Evolutionary conservation across 2,113 vertebrate genomes (phyloP).

Genomic region (Ondatra zibethicus): DNA sequence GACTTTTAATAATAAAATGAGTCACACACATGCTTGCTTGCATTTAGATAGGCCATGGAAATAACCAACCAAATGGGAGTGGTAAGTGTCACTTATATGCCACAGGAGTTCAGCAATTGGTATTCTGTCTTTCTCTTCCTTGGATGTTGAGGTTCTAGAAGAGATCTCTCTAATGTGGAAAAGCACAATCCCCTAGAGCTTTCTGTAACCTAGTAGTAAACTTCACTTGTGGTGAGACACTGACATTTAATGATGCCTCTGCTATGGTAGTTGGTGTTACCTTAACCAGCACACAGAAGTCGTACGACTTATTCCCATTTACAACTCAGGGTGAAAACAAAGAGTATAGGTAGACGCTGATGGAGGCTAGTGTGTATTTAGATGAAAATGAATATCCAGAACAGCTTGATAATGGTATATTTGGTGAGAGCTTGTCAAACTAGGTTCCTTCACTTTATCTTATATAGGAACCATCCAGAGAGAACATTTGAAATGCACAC

Average conservation of each 20-base stretch:
- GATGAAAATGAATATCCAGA: neutral
- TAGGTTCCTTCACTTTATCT: neutral
- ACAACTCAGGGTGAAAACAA: neutral
- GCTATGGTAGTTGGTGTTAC: neutral
- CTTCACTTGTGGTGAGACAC: neutral
- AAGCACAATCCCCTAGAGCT: neutral
- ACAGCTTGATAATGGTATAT: neutral
- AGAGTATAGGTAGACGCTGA: neutral
- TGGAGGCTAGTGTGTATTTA: neutral
- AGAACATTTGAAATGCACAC: neutral
- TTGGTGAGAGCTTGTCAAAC: conserved; percentile 22
- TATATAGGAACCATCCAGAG: conserved; percentile 16
- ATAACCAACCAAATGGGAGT: neutral
- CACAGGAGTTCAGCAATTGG: neutral
- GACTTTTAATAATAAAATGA: neutral
- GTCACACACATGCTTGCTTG: neutral
- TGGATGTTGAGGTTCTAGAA: neutral
- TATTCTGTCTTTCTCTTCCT: conserved; percentile 9
- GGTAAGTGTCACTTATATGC: neutral
- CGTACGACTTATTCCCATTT: neutral
- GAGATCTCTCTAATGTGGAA: neutral
- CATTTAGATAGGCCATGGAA: conserved; percentile 11
- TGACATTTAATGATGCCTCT: conserved; percentile 3
- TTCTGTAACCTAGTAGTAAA: conserved; percentile 45
- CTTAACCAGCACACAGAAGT: neutral